Conservation (phyloP, 2,797 vertebrate species). For the Mus spretus region DNA sequence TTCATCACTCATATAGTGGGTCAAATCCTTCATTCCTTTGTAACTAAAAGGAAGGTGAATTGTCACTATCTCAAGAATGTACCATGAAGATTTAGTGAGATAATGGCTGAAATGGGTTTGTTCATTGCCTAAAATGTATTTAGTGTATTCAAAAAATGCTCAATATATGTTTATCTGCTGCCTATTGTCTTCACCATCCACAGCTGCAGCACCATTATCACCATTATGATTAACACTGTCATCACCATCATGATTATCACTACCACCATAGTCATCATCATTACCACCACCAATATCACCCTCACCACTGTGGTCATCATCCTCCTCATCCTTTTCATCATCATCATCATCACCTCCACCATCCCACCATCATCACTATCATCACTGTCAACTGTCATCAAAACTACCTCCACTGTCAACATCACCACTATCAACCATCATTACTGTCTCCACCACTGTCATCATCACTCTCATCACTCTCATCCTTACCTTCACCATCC, state of each 20-base stretch:
- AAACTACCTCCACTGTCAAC: not conserved
- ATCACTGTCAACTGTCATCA: not conserved
- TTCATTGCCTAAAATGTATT: not conserved
- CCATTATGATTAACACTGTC: not conserved
- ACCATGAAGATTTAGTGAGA: not conserved
- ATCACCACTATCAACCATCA: not conserved
- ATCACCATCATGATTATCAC: no score
- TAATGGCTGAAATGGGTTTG: not conserved
- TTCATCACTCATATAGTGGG: not conserved
- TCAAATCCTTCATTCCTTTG: slow-evolving; percentile 5
- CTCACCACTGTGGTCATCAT: not conserved
- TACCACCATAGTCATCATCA: not conserved
- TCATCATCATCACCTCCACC: not conserved
- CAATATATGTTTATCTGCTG: rapidly evolving
- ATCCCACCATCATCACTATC: no score
- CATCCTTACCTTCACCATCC: not conserved
- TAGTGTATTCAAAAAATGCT: not conserved
- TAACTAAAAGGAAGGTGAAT: not conserved
- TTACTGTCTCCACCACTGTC: not conserved
- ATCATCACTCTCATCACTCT: not conserved
- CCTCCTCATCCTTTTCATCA: not conserved
- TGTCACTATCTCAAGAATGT: not conserved
- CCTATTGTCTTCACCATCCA: not conserved
- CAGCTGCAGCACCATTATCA: not conserved
- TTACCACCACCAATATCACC: not conserved